These are phyloP conservation scores for Anguilla rostrata DNA, from an alignment of 2,113 vertebrate genomes.

Conservation along the genomic window DNA sequence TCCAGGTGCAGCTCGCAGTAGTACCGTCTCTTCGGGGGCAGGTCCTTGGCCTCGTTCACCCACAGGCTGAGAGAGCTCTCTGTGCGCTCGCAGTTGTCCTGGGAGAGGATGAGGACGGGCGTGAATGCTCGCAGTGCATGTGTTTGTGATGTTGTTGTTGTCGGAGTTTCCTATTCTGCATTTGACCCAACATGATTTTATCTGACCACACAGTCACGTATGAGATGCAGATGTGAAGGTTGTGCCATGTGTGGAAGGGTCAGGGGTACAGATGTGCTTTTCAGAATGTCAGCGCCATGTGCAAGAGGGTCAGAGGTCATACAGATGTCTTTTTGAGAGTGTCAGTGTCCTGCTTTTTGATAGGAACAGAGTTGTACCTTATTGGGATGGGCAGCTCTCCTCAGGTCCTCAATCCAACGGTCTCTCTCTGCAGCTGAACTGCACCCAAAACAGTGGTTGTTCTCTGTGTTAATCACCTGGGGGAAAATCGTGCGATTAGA, in stretches of 20 bases:
- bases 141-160: not conserved
- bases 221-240: not conserved
- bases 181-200: too few species aligned
- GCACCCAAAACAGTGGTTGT: constrained; percentile 86
- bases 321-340: not conserved
- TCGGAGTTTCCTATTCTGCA: too few species aligned
- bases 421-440: constrained; percentile 83
- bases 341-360: not conserved
- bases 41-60: constrained; percentile 88
- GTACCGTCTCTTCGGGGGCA: constrained; percentile 72
- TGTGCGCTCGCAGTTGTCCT: constrained; percentile 85
- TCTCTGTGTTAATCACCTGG: constrained; percentile 81
- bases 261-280: not conserved
- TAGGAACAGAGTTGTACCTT: constrained; percentile 65
- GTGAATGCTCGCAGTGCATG: not conserved
- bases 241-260: not conserved
- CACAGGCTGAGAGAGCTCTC: constrained; percentile 85
- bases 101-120: constrained; percentile 3
- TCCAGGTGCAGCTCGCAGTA: constrained; percentile 86
- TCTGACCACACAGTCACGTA: too few species aligned
- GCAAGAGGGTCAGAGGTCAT: not conserved
- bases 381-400: constrained; percentile 81
- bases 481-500: not conserved
- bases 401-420: constrained; percentile 89
- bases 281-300: not conserved